Percentiles rank a stretch among this genome's conserved stretches.
phyloP scores from a whole-genome alignment of 2,113 vertebrate genomes.

The Turdus rufiventris region DNA sequence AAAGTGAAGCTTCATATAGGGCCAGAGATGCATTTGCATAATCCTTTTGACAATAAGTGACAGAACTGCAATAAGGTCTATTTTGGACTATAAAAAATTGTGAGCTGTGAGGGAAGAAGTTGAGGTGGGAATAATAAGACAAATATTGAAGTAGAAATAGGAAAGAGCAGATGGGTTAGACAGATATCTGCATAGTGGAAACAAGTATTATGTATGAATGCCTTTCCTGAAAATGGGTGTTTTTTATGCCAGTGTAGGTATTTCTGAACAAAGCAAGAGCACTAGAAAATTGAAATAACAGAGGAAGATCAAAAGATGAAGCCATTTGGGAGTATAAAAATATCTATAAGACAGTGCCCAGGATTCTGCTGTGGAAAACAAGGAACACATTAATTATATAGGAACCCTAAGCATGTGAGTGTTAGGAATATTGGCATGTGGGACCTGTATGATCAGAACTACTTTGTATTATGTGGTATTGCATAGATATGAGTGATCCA shows the following conservation, averaged over 20 bases:
- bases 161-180: neutral
- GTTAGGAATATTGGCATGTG: neutral
- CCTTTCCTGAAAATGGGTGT: neutral
- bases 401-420: neutral
- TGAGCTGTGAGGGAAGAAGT: neutral
- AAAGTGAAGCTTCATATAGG: slow-evolving; percentile 8
- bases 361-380: neutral
- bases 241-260: neutral
- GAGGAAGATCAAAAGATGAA: neutral
- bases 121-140: neutral
- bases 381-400: neutral
- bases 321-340: neutral
- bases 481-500: neutral
- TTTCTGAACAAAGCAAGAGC: neutral
- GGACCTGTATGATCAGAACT: neutral
- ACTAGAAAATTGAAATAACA: neutral
- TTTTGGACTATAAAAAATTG: neutral
- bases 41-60: slow-evolving; percentile 36
- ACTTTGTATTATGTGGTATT: neutral
- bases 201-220: neutral
- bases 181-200: neutral
- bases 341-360: neutral
- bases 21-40: slow-evolving; percentile 17
- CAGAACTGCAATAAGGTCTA: neutral
- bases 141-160: neutral